These are phyloP conservation scores for Heteromyza rotundicornis DNA, from an alignment of 2,888 invertebrate genomes.

Conservation along the genomic window DNA sequence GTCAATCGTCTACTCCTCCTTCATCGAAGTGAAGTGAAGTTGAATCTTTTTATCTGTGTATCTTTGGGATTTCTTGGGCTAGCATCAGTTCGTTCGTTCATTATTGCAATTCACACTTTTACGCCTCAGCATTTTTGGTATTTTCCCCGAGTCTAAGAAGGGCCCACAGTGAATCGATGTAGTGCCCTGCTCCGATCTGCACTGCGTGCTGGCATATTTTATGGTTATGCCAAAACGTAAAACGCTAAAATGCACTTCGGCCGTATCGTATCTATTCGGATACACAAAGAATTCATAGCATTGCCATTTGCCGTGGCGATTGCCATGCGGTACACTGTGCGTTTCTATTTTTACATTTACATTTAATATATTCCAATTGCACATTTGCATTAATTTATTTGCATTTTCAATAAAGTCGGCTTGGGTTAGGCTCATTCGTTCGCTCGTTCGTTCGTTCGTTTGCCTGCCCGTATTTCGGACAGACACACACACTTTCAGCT, in stretches of 20 bases:
- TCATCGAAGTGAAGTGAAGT: neutral
- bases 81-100: neutral
- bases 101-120: slow-evolving; percentile 1
- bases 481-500: neutral
- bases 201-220: neutral
- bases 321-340: neutral
- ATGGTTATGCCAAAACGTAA: neutral
- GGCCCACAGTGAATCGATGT: no score
- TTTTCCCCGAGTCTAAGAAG: no score
- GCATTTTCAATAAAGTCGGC: slow-evolving; percentile 1
- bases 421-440: neutral
- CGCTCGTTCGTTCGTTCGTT: neutral
- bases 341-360: slow-evolving; percentile 6
- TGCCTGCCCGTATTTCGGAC: neutral
- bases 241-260: slow-evolving; percentile 1
- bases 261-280: neutral
- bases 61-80: neutral
- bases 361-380: slow-evolving; percentile 5
- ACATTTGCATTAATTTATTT: slow-evolving; percentile 8
- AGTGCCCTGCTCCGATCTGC: neutral
- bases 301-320: neutral
- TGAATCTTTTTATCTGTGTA: neutral
- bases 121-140: neutral
- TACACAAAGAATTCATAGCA: neutral
- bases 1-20: neutral